Conservation (phyloP, 2,797 vertebrate species). For the Alfaro cultratus region DNA sequence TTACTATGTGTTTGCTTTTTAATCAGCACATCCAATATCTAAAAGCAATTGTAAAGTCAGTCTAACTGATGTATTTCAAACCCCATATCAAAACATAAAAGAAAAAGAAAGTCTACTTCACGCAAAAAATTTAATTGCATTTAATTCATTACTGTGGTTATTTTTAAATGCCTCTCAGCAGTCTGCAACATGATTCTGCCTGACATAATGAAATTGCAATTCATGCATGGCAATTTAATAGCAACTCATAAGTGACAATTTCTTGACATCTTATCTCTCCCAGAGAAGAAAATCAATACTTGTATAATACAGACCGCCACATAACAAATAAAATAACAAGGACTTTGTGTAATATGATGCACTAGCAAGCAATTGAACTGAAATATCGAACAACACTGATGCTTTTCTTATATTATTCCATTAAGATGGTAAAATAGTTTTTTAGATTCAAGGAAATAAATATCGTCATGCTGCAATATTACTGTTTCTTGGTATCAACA, state of each 20-base stretch:
- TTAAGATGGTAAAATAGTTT: slow-evolving; percentile 24
- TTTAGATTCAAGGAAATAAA: background rate
- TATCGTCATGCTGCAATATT: slow-evolving; percentile 13
- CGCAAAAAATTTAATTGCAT: background rate
- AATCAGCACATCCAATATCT: background rate
- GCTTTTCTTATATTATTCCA: slow-evolving; percentile 22
- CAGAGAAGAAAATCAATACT: slow-evolving; percentile 53
- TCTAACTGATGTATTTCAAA: background rate
- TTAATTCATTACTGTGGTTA: slow-evolving; percentile 2
- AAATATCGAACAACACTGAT: slow-evolving; percentile 26
- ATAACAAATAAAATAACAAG: slow-evolving; percentile 37
- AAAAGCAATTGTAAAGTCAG: background rate
- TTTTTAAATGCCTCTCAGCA: slow-evolving; percentile 3
- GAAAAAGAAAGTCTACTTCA: background rate
- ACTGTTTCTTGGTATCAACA: slow-evolving; percentile 36
- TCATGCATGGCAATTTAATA: slow-evolving; percentile 5
- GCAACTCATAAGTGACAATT: slow-evolving; percentile 26
- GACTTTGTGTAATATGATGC: slow-evolving; percentile 3
- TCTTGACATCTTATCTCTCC: slow-evolving; percentile 26
- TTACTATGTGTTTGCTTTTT: background rate
- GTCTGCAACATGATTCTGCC: background rate
- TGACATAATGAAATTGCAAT: slow-evolving; percentile 29
- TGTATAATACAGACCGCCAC: slow-evolving; percentile 16
- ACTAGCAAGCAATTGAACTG: slow-evolving; percentile 13
- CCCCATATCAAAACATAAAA: background rate